These are phyloP conservation scores for Harpalus rubripes DNA, from an alignment of 2,888 invertebrate species.

Conservation along the genomic window DNA sequence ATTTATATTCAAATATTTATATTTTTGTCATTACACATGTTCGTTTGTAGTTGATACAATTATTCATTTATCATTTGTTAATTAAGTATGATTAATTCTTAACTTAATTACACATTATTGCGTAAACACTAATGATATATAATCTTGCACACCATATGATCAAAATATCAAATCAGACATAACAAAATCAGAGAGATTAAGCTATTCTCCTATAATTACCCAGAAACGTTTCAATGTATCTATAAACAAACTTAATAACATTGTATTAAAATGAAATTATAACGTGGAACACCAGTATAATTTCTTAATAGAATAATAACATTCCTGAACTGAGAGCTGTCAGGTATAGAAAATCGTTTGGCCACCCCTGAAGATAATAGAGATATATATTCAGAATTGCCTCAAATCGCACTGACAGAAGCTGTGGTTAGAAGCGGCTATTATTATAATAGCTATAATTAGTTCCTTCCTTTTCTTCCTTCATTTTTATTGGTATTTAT, in stretches of 20 bases:
- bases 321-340: constrained; percentile 20
- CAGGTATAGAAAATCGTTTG: constrained; percentile 26
- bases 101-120: constrained; percentile 9
- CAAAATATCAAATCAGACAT: constrained; percentile 16
- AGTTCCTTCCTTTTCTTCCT: too few relatives aligned
- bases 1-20: constrained; percentile 5
- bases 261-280: constrained; percentile 30
- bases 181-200: constrained; percentile 12
- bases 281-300: background rate
- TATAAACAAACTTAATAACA: constrained; percentile 29
- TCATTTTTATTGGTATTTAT: too few relatives aligned
- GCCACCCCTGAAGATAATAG: constrained; percentile 26
- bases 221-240: constrained; percentile 8
- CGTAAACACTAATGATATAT: constrained; percentile 14
- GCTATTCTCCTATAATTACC: background rate
- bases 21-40: background rate
- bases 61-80: background rate
- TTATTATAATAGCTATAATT: background rate
- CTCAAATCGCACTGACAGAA: constrained; percentile 11
- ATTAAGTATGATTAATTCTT: constrained; percentile 27
- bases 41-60: background rate
- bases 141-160: background rate
- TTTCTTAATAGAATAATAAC: constrained; percentile 33
- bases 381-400: background rate
- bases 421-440: constrained; percentile 16